These are phyloP conservation scores for Papilio polyxenes DNA, from an alignment of 1,140 invertebrate genomes.

Conservation along the genomic window DNA sequence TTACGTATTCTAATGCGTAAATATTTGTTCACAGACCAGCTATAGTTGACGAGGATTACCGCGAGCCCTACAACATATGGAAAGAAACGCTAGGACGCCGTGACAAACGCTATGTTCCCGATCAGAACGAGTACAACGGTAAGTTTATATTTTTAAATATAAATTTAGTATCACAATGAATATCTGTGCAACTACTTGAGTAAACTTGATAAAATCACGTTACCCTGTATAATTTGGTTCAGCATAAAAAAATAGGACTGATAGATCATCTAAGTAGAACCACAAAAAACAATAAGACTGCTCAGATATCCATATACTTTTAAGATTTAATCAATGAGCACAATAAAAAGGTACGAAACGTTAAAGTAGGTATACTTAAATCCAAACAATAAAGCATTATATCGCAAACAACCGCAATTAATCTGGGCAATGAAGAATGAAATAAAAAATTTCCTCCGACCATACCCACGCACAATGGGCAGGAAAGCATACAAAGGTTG, in stretches of 20 bases:
- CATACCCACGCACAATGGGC: slow-evolving; percentile 38
- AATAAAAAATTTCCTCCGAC: slow-evolving; percentile 11
- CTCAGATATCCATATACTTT: background rate
- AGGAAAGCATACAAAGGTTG: slow-evolving; percentile 38
- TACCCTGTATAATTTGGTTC: too few relatives aligned
- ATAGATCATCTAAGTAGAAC: background rate
- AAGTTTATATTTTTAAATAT: slow-evolving; percentile 41
- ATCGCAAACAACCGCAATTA: background rate
- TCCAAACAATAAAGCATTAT: background rate
- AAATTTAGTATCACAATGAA: background rate
- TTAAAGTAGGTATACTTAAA: background rate
- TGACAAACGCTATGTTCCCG: slow-evolving; percentile 61
- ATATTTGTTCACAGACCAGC: slow-evolving; percentile 59
- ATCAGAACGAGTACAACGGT: slow-evolving; percentile 75
- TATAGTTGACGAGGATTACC: slow-evolving; percentile 72
- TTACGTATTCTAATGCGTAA: slow-evolving; percentile 3
- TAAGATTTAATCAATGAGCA: background rate
- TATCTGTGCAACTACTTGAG: background rate
- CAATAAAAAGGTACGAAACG: background rate
- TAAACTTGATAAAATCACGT: background rate
- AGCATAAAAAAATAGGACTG: too few relatives aligned
- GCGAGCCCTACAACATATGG: slow-evolving; percentile 76
- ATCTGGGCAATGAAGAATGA: slow-evolving; percentile 18
- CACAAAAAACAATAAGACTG: too few relatives aligned
- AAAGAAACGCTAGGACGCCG: slow-evolving; percentile 69